phyloP scores from a whole-genome alignment of 2,113 vertebrate genomes.

The Phocoena sinus region DNA sequence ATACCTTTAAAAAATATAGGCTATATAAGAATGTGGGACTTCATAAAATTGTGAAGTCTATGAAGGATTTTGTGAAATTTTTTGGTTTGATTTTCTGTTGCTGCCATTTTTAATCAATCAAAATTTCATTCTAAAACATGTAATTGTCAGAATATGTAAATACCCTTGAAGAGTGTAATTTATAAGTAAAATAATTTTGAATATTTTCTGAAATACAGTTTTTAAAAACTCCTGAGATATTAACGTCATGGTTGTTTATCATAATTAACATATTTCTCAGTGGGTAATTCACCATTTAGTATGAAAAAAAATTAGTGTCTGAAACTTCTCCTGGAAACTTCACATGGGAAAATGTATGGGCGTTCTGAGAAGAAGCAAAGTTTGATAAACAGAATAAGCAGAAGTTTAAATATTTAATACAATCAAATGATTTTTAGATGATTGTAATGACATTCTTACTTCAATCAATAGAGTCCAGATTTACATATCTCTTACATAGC shows the following conservation, averaged over 20 bases:
- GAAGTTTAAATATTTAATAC: background rate
- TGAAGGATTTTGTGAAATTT: background rate
- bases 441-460: background rate
- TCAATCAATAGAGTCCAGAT: background rate
- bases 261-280: background rate
- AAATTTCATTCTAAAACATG: slow-evolving; percentile 11
- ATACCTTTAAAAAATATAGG: background rate
- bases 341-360: background rate
- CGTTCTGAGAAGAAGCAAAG: background rate
- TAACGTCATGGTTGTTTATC: background rate
- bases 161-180: background rate
- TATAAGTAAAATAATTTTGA: slow-evolving; percentile 10
- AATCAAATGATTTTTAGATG: background rate
- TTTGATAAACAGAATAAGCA: background rate
- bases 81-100: background rate
- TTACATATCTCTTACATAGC: background rate
- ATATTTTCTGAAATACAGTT: background rate
- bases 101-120: background rate
- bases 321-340: background rate
- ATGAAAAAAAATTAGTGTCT: background rate
- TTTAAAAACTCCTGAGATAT: background rate
- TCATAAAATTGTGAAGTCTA: background rate
- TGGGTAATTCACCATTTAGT: background rate
- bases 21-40: background rate
- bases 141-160: background rate